These are phyloP conservation scores for Baccha elongata DNA, from an alignment of 2,888 invertebrate species.

Conservation along the genomic window DNA sequence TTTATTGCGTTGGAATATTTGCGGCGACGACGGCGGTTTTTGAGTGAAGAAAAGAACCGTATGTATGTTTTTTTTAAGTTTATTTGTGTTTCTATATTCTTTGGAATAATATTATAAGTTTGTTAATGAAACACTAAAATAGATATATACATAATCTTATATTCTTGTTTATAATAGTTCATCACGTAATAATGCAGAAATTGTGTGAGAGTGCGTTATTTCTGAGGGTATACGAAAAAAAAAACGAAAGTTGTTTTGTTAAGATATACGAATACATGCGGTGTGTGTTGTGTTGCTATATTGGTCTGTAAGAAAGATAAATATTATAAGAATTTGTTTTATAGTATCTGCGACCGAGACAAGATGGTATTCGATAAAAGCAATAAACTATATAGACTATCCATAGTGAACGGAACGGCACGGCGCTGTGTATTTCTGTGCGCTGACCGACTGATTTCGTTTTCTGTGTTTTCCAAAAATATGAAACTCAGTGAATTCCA, in stretches of 20 bases:
- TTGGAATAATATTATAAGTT: slow-evolving; percentile 14
- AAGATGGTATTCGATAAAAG: slow-evolving; percentile 50
- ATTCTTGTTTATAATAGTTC: slow-evolving; percentile 42
- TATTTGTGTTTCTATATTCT: not conserved
- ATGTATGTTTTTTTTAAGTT: too few species aligned
- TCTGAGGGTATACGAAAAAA: slow-evolving; percentile 4
- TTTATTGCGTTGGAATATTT: slow-evolving; percentile 44
- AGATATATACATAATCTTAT: slow-evolving; percentile 25
- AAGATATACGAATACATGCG: slow-evolving; percentile 50
- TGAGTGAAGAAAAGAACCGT: not conserved
- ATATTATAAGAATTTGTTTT: slow-evolving; percentile 40
- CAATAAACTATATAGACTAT: slow-evolving; percentile 51
- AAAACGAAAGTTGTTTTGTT: slow-evolving; percentile 69
- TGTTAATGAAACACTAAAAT: slow-evolving; percentile 27
- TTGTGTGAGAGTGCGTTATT: slow-evolving; percentile 43
- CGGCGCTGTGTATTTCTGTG: slow-evolving; percentile 57
- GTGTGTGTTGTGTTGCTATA: slow-evolving; percentile 41
- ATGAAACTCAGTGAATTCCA: slow-evolving; percentile 37
- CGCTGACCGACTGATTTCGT: slow-evolving; percentile 30
- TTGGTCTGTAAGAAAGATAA: slow-evolving; percentile 43
- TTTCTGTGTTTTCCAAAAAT: slow-evolving; percentile 20
- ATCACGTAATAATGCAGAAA: slow-evolving; percentile 60
- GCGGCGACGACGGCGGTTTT: slow-evolving; percentile 15
- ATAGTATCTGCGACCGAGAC: slow-evolving; percentile 35
- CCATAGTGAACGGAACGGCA: slow-evolving; percentile 30